These are phyloP conservation scores for Onthophagus sagittarius DNA, from an alignment of 2,888 invertebrate species.

Conservation along the genomic window DNA sequence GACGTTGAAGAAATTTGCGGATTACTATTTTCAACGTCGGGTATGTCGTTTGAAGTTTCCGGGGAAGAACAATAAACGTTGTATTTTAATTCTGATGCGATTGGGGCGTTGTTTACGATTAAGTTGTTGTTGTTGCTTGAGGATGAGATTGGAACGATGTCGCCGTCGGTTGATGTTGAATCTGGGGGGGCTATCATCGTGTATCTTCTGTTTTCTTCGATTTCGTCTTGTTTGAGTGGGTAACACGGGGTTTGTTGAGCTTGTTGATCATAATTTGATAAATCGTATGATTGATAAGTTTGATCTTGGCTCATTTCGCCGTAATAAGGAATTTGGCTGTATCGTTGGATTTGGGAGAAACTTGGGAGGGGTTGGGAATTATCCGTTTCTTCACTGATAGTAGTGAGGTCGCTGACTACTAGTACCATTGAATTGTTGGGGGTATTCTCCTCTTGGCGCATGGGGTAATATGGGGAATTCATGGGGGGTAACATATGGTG, in stretches of 20 bases:
- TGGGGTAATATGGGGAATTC: conserved; percentile 51
- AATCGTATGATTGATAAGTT: conserved; percentile 72
- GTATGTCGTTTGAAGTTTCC: conserved; percentile 42
- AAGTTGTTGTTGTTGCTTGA: conserved; percentile 30
- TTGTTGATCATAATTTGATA: conserved; percentile 43
- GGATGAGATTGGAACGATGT: conserved; percentile 16
- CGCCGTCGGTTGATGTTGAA: conserved; percentile 33
- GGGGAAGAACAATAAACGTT: conserved; percentile 39
- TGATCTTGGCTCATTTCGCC: conserved; percentile 51
- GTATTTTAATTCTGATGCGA: conserved; percentile 33
- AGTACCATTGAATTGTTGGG: conserved; percentile 75
- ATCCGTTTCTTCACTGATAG: conserved; percentile 66
- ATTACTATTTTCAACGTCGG: conserved; percentile 42
- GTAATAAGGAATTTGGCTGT: conserved; percentile 30
- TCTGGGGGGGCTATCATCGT: conserved; percentile 45
- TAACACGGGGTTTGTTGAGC: conserved; percentile 31
- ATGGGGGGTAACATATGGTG: conserved; percentile 47
- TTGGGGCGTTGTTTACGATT: conserved; percentile 29
- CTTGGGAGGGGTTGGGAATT: conserved; percentile 58
- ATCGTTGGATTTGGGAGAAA: conserved; percentile 62
- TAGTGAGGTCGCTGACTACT: conserved; percentile 69
- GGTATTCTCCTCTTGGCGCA: conserved; percentile 82
- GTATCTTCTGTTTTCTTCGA: conserved; percentile 42
- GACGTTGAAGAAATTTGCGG: conserved; percentile 42
- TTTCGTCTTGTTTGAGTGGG: conserved; percentile 33